Evolutionary conservation across 2,888 invertebrate species (phyloP).

Genomic region (Scelioninae gen. 1): DNA sequence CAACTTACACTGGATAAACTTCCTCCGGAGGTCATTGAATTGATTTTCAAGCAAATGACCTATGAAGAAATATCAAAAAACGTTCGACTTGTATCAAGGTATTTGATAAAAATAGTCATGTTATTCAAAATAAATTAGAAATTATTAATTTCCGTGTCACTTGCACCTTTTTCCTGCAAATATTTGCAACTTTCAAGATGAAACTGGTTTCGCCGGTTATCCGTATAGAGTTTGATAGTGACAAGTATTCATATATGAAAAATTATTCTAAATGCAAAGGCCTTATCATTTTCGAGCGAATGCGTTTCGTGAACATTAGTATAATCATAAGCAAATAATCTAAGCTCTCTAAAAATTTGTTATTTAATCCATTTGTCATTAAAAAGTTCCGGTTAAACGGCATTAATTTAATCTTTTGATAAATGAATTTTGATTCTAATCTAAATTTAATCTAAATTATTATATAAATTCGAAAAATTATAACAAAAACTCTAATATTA

Average conservation of each 20-base stretch:
- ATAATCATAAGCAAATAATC: not conserved
- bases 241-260: conserved; percentile 20
- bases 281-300: conserved; percentile 6
- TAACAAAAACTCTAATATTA: not conserved
- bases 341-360: too few species aligned
- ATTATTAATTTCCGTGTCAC: conserved; percentile 16
- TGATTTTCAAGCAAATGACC: conserved; percentile 78
- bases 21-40: conserved; percentile 81
- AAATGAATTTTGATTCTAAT: too few species aligned
- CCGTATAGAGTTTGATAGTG: not conserved
- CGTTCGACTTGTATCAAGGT: conserved; percentile 81
- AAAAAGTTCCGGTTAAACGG: too few species aligned
- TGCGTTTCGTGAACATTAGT: not conserved
- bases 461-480: too few species aligned
- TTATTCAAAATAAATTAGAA: conserved; percentile 14
- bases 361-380: too few species aligned
- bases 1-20: conserved; percentile 70
- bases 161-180: conserved; percentile 10
- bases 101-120: conserved; percentile 10
- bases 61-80: conserved; percentile 77
- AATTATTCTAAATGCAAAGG: conserved; percentile 29
- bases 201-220: conserved; percentile 51
- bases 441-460: too few species aligned
- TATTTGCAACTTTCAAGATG: conserved; percentile 45
- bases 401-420: too few species aligned